A percentile compares a stretch with the other conserved stretches of the same genome.
phyloP scores from a whole-genome alignment of 2,113 vertebrate genomes.

The Ascaphus truei region DNA sequence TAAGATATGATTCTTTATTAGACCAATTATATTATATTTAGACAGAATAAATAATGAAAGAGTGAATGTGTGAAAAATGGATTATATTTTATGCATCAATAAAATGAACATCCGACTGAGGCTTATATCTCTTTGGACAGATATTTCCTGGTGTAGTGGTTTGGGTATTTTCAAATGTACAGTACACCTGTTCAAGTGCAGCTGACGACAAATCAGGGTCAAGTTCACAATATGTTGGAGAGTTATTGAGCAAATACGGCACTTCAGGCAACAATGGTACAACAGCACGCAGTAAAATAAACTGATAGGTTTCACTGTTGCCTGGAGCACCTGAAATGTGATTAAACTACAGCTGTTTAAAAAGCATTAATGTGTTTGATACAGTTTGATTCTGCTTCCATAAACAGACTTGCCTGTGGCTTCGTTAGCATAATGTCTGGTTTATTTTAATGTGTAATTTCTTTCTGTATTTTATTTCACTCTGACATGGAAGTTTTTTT shows the following conservation, averaged over 20 bases:
- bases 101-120: too few species aligned
- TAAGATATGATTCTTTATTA: too few species aligned
- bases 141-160: too few species aligned
- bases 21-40: too few species aligned
- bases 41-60: too few species aligned
- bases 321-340: constrained; percentile 34
- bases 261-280: neutral
- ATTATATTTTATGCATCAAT: too few species aligned
- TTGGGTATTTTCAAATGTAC: too few species aligned
- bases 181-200: constrained; percentile 18
- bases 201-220: constrained; percentile 14
- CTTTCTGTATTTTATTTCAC: constrained; percentile 11
- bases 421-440: constrained; percentile 34
- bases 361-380: constrained; percentile 35
- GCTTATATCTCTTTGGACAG: too few species aligned
- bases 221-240: constrained; percentile 30
- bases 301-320: constrained; percentile 5
- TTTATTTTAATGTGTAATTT: constrained; percentile 35
- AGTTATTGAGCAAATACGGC: constrained; percentile 6
- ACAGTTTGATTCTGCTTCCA: constrained; percentile 25
- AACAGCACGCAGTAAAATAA: constrained; percentile 19
- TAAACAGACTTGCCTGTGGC: constrained; percentile 34
- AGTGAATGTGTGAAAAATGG: too few species aligned
- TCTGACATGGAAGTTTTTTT: constrained; percentile 24
- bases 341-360: constrained; percentile 37